Conservation (phyloP, 2,113 vertebrate genomes). For the Pterocles gutturalis region DNA sequence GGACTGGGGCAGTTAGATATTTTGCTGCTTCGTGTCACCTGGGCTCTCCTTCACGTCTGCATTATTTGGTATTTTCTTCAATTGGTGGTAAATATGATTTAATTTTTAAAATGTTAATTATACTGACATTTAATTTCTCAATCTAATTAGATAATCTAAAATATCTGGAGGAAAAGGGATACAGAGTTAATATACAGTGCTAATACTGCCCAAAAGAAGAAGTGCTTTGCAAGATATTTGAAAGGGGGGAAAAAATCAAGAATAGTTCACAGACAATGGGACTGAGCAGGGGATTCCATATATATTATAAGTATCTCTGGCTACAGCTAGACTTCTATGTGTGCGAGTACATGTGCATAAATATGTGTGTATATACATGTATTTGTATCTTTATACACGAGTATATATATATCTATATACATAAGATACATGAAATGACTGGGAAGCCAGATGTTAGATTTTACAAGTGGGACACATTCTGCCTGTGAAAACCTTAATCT, state of each 20-base stretch:
- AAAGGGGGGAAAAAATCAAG: neutral
- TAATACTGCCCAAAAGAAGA: neutral
- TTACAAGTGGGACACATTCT: neutral
- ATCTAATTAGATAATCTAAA: constrained; percentile 8
- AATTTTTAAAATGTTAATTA: constrained; percentile 10
- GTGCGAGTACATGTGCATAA: neutral
- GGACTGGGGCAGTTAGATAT: neutral
- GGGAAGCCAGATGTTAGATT: neutral
- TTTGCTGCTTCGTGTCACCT: neutral
- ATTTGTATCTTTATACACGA: neutral
- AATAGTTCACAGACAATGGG: neutral
- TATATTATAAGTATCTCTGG: neutral
- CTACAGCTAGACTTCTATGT: neutral
- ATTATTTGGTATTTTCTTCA: neutral
- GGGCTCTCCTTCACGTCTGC: neutral
- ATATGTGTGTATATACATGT: neutral
- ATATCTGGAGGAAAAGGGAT: neutral
- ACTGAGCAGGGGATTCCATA: neutral
- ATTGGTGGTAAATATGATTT: neutral
- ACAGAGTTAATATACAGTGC: neutral
- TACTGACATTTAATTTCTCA: constrained; percentile 31
- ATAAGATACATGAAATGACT: neutral
- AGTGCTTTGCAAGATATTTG: neutral
- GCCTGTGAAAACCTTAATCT: neutral
- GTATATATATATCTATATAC: neutral